These are phyloP conservation scores for Azemiops feae DNA, from an alignment of 2,113 vertebrate species.

Conservation along the genomic window DNA sequence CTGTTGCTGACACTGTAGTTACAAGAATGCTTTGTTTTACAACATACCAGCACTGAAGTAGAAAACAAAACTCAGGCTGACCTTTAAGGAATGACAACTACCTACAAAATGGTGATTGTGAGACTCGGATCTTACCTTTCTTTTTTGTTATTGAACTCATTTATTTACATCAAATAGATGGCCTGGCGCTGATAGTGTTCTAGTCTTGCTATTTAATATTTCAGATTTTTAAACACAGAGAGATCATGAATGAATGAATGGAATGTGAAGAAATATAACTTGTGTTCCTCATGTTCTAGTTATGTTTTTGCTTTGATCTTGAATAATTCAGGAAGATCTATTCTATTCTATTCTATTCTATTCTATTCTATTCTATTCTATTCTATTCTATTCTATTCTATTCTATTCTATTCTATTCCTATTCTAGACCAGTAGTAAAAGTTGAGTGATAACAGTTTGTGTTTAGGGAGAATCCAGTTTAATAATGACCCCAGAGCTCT, in stretches of 20 bases:
- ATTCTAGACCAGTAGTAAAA: not conserved
- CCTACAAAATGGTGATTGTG: not conserved
- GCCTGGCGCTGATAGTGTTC: conserved; percentile 8
- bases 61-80: not conserved
- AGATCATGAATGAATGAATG: not conserved
- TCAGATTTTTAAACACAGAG: conserved; percentile 12
- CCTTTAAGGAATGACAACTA: not conserved
- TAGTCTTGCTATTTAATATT: conserved; percentile 2
- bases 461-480: conserved; percentile 11
- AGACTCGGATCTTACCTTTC: conserved; percentile 20
- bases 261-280: conserved; percentile 1
- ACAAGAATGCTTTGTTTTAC: not conserved
- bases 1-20: not conserved
- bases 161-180: conserved; percentile 25
- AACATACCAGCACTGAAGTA: not conserved
- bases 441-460: not conserved
- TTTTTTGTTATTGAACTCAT: conserved; percentile 14
- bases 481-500: not conserved
- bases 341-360: too few relatives aligned
- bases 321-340: not conserved
- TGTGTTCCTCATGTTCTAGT: not conserved
- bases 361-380: too few relatives aligned
- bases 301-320: not conserved
- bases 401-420: too few relatives aligned
- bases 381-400: too few relatives aligned